A percentile compares a stretch with the other conserved stretches of the same genome.
These are phyloP conservation scores for Heliconius hortense DNA, from an alignment of 2,888 invertebrate species.

Conservation along the genomic window DNA sequence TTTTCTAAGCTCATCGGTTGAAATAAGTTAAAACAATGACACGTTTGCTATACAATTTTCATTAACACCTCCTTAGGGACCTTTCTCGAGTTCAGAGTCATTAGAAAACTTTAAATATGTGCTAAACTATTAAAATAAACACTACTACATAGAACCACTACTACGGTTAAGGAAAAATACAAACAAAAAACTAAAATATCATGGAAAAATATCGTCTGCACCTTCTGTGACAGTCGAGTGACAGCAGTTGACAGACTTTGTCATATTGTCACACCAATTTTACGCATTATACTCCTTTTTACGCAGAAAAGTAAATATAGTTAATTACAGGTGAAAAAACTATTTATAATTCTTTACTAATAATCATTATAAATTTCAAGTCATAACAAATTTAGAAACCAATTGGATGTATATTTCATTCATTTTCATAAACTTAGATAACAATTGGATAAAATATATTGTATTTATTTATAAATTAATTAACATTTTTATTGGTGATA, in stretches of 20 bases:
- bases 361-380: no score
- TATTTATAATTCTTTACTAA: no score
- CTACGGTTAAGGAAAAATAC: constrained; percentile 67
- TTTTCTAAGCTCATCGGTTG: constrained; percentile 67
- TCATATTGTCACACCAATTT: constrained; percentile 50
- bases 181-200: constrained; percentile 78
- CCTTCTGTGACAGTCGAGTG: constrained; percentile 53
- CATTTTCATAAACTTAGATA: no score
- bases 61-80: constrained; percentile 57
- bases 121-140: constrained; percentile 62
- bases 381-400: no score
- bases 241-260: constrained; percentile 52
- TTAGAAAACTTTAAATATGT: constrained; percentile 55
- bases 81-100: constrained; percentile 59
- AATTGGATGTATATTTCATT: no score
- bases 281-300: constrained; percentile 63
- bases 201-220: constrained; percentile 63
- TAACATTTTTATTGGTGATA: no score
- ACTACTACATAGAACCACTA: constrained; percentile 64
- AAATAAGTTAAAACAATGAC: constrained; percentile 75
- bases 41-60: constrained; percentile 68
- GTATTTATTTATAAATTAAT: no score
- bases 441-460: no score
- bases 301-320: constrained; percentile 43
- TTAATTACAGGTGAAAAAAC: neutral